Percentiles rank a stretch among this genome's conserved stretches.
These are phyloP conservation scores for Erythrocercus mccallii DNA, from an alignment of 2,113 vertebrate species.

Conservation along the genomic window DNA sequence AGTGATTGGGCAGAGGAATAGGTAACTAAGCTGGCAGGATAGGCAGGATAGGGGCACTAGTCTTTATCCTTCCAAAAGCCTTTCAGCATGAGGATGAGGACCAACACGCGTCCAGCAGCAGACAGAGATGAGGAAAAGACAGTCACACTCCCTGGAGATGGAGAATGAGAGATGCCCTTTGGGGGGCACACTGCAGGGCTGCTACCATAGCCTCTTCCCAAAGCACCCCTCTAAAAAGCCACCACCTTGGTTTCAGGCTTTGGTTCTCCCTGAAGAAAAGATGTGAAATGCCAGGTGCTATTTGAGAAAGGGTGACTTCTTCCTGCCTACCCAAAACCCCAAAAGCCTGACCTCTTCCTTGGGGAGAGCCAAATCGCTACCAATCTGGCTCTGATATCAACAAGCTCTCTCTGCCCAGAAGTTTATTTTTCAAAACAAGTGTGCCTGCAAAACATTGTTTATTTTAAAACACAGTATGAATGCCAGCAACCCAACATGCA, in stretches of 20 bases:
- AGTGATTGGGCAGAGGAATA: background rate
- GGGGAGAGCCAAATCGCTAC: background rate
- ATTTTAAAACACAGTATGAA: slow-evolving; percentile 37
- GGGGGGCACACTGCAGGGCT: background rate
- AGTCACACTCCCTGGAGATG: background rate
- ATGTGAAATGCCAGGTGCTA: background rate
- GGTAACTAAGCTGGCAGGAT: fast-evolving
- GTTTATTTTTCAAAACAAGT: slow-evolving; percentile 58
- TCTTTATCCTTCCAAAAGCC: background rate
- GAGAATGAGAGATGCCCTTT: background rate
- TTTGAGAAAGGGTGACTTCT: background rate
- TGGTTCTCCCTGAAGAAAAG: background rate
- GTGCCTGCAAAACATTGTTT: slow-evolving; percentile 18
- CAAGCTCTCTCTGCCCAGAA: background rate
- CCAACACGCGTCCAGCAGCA: background rate
- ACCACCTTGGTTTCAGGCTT: background rate
- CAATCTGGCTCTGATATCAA: background rate
- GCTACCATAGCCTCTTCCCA: background rate
- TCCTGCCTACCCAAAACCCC: background rate
- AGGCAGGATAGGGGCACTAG: background rate
- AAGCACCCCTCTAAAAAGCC: background rate
- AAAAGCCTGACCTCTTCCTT: background rate
- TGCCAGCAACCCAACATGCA: background rate
- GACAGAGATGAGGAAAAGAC: background rate
- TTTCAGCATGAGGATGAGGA: background rate